These are phyloP conservation scores for Stylophora pistillata DNA, from an alignment of 64 coral and sea anemone genomes.

Conservation along the genomic window DNA sequence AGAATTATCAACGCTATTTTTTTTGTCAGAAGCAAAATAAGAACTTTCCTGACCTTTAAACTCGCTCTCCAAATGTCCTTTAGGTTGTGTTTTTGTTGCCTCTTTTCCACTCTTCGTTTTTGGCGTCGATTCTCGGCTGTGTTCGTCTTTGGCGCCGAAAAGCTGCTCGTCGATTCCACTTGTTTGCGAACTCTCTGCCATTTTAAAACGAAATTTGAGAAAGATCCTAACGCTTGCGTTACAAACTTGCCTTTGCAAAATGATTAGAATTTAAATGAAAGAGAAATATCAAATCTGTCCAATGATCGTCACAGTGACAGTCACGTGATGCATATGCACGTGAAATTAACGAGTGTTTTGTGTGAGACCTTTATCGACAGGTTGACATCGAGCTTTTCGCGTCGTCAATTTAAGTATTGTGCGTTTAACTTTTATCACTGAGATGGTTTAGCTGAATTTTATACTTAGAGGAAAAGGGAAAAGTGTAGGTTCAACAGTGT, in stretches of 20 bases:
- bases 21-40: not conserved
- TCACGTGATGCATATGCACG: constrained; percentile 27
- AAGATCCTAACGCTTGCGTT: not conserved
- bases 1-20: not conserved
- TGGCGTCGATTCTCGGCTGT: not conserved
- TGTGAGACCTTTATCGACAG: not conserved
- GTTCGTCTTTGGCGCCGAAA: not conserved
- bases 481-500: not conserved
- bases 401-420: too few relatives aligned
- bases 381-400: not conserved
- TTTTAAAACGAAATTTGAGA: not conserved
- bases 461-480: not conserved
- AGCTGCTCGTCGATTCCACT: not conserved
- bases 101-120: constrained; percentile 18
- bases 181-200: constrained; percentile 25
- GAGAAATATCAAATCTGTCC: constrained; percentile 40
- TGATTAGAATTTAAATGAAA: constrained; percentile 10
- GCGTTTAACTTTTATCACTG: too few relatives aligned
- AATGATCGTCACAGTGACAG: not conserved
- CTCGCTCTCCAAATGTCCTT: not conserved
- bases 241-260: constrained; percentile 1
- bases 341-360: not conserved
- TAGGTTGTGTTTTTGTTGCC: not conserved
- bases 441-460: not conserved
- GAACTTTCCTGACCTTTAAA: constrained; percentile 21